These are phyloP conservation scores for Helogale parvula DNA, from an alignment of 2,113 vertebrate genomes.

Conservation along the genomic window DNA sequence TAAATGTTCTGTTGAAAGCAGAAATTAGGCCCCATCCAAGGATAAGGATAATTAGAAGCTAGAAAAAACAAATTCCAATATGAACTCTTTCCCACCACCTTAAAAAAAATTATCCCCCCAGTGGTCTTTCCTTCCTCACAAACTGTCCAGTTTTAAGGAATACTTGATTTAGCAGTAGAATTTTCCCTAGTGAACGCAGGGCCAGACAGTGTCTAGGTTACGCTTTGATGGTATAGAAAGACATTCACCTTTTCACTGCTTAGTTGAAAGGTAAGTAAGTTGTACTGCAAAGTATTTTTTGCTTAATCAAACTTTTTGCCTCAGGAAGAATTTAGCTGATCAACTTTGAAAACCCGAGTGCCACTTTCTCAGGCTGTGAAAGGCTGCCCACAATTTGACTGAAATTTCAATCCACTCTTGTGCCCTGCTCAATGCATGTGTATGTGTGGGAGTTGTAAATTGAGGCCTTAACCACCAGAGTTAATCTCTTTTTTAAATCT, in stretches of 20 bases:
- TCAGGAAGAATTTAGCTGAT: neutral
- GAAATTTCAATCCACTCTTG: slow-evolving; percentile 73
- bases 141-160: slow-evolving; percentile 16
- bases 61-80: slow-evolving; percentile 46
- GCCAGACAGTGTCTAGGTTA: neutral
- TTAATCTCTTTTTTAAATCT: slow-evolving; percentile 81
- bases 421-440: slow-evolving; percentile 43
- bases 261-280: slow-evolving; percentile 50
- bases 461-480: slow-evolving; percentile 68
- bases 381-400: slow-evolving; percentile 39
- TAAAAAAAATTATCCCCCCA: neutral
- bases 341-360: slow-evolving; percentile 21
- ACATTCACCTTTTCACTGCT: slow-evolving; percentile 65
- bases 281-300: slow-evolving; percentile 26
- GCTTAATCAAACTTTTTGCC: slow-evolving; percentile 14
- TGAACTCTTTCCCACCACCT: slow-evolving; percentile 3
- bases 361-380: slow-evolving; percentile 75
- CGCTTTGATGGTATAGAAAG: slow-evolving; percentile 51
- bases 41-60: slow-evolving; percentile 49
- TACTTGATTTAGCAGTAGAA: neutral
- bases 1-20: slow-evolving; percentile 39
- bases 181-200: neutral
- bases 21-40: slow-evolving; percentile 55
- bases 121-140: neutral
- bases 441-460: slow-evolving; percentile 68